Evolutionary conservation across 2,888 invertebrate genomes (phyloP).

Genomic region (Selenia dentaria): DNA sequence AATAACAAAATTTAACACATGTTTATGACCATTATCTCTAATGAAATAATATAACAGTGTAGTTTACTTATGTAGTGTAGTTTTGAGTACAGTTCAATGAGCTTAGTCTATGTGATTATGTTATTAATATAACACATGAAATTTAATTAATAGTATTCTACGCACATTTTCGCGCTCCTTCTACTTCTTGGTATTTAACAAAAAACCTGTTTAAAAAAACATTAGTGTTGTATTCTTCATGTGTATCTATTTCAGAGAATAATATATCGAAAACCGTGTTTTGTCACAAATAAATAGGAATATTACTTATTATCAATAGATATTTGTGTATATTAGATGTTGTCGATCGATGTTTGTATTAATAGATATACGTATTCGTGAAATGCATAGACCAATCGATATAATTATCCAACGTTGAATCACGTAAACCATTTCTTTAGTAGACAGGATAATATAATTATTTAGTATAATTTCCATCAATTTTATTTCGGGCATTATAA

Average conservation of each 20-base stretch:
- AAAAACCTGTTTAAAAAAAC: neutral
- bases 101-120: conserved; percentile 43
- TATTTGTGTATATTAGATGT: conserved; percentile 62
- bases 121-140: conserved; percentile 21
- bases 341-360: conserved; percentile 66
- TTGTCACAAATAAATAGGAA: too few species aligned
- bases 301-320: conserved; percentile 54
- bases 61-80: neutral
- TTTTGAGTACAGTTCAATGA: conserved; percentile 30
- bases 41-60: conserved; percentile 22
- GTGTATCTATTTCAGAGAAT: too few species aligned
- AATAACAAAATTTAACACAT: conserved; percentile 32
- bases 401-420: conserved; percentile 14
- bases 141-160: neutral
- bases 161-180: conserved; percentile 8
- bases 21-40: conserved; percentile 46
- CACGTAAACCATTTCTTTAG: neutral
- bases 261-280: too few species aligned
- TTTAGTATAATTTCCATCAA: too few species aligned
- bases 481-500: conserved; percentile 10
- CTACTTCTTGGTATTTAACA: neutral
- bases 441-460: too few species aligned
- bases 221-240: conserved; percentile 2
- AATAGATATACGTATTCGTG: conserved; percentile 37
- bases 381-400: conserved; percentile 57